A percentile compares a stretch with the other conserved stretches of the same genome.
Conservation (phyloP, 2,888 invertebrate species). For the Phengaris alcon region DNA sequence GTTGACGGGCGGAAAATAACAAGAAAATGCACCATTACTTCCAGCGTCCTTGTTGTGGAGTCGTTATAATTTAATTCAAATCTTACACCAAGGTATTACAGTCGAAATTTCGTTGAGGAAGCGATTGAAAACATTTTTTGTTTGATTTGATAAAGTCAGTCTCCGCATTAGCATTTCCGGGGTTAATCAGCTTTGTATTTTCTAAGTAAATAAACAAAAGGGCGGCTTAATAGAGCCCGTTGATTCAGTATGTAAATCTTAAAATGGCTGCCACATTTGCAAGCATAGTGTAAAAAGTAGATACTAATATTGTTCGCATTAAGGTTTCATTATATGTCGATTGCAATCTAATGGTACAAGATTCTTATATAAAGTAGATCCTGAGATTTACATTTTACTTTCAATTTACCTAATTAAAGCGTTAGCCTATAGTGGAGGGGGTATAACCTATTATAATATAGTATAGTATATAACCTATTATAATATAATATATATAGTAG, state of each 20-base stretch:
- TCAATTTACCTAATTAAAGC: too few relatives aligned
- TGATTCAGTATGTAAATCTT: slow-evolving; percentile 23
- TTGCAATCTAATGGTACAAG: too few relatives aligned
- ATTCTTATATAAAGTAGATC: too few relatives aligned
- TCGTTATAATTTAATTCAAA: slow-evolving; percentile 26
- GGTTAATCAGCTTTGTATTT: slow-evolving; percentile 63
- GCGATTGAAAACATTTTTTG: slow-evolving; percentile 41
- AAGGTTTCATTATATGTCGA: too few relatives aligned
- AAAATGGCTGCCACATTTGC: slow-evolving; percentile 4
- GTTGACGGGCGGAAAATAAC: slow-evolving; percentile 42
- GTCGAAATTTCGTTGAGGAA: slow-evolving; percentile 29
- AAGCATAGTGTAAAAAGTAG: not conserved
- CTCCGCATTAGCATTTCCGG: slow-evolving; percentile 58
- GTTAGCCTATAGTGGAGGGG: too few relatives aligned
- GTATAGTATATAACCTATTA: too few relatives aligned
- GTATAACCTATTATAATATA: too few relatives aligned
- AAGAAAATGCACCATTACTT: slow-evolving; percentile 44
- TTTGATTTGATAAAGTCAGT: slow-evolving; percentile 54
- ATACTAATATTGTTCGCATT: not conserved
- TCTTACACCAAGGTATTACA: not conserved
- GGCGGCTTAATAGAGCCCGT: slow-evolving; percentile 17
- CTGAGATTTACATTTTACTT: too few relatives aligned
- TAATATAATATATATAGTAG: too few relatives aligned
- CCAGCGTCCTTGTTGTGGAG: slow-evolving; percentile 36
- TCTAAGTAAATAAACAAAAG: slow-evolving; percentile 53